Percentiles rank a stretch among this genome's conserved stretches.
These are phyloP conservation scores for Gobio gobio DNA, from an alignment of 2,113 vertebrate species.

Conservation along the genomic window DNA sequence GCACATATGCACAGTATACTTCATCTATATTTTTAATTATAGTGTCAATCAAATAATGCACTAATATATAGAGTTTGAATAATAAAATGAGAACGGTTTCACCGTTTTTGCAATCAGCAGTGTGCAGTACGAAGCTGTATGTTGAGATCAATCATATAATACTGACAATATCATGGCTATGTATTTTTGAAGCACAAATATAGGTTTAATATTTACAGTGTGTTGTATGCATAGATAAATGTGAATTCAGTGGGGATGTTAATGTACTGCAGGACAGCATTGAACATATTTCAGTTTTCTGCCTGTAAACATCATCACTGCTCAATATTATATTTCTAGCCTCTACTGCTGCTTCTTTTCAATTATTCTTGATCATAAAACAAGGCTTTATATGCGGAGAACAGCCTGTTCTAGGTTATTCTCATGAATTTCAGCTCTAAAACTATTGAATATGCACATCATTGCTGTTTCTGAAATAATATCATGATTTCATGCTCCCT, in stretches of 20 bases:
- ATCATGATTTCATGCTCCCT: conserved; percentile 1
- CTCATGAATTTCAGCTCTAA: neutral
- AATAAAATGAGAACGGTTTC: too few relatives aligned
- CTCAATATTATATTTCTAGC: neutral
- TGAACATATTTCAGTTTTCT: conserved; percentile 4
- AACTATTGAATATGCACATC: neutral
- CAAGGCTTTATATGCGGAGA: neutral
- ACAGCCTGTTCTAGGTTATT: neutral
- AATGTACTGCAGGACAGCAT: neutral
- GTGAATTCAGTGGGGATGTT: neutral
- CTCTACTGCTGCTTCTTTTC: neutral
- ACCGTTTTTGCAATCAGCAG: too few relatives aligned
- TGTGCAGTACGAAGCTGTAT: too few relatives aligned
- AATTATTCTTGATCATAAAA: conserved; percentile 30
- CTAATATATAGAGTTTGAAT: too few relatives aligned
- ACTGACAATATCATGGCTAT: too few relatives aligned
- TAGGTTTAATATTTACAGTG: neutral
- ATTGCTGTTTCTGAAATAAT: conserved; percentile 27
- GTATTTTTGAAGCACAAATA: neutral
- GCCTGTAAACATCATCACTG: neutral
- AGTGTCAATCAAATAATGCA: too few relatives aligned
- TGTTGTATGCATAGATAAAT: neutral
- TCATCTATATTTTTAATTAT: too few relatives aligned
- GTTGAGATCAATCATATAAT: too few relatives aligned
- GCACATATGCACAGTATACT: too few relatives aligned